Percentiles rank a stretch among this genome's conserved stretches.
These are phyloP conservation scores for Agapetus fuscipes DNA, from an alignment of 2,888 invertebrate species.

Conservation along the genomic window DNA sequence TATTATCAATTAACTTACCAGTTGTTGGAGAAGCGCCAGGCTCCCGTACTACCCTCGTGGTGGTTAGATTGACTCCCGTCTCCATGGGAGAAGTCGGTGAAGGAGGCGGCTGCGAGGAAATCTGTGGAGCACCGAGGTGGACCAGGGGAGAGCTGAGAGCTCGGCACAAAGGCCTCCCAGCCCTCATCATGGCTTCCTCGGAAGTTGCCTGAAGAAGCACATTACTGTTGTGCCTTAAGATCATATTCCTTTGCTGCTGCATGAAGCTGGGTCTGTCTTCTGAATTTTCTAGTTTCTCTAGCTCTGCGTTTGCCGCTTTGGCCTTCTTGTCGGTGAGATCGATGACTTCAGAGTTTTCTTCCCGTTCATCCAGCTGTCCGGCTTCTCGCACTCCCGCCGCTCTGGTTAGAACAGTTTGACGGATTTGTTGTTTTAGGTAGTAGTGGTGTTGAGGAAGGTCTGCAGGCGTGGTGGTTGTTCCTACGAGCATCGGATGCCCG, in stretches of 20 bases:
- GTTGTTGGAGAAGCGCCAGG: constrained; percentile 15
- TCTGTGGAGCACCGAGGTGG: constrained; percentile 47
- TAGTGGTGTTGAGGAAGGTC: constrained; percentile 46
- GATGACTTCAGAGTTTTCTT: constrained; percentile 51
- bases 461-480: constrained; percentile 33
- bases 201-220: constrained; percentile 29
- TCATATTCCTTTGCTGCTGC: constrained; percentile 55
- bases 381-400: constrained; percentile 54
- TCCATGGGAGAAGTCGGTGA: constrained; percentile 21
- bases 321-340: constrained; percentile 63
- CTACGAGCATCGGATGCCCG: constrained; percentile 75
- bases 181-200: constrained; percentile 26
- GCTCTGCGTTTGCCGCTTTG: constrained; percentile 21
- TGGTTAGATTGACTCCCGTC: constrained; percentile 20
- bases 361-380: constrained; percentile 48
- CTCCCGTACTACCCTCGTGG: constrained; percentile 9
- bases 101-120: constrained; percentile 25
- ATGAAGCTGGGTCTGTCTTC: constrained; percentile 25
- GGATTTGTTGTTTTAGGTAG: constrained; percentile 71
- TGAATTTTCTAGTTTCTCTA: constrained; percentile 8
- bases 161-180: constrained; percentile 60
- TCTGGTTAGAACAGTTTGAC: constrained; percentile 78
- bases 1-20: no score
- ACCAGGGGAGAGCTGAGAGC: constrained; percentile 81
- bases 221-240: constrained; percentile 42